A percentile compares a stretch with the other conserved stretches of the same genome.
These are phyloP conservation scores for Charina bottae DNA, from an alignment of 2,113 vertebrate genomes.

Conservation along the genomic window DNA sequence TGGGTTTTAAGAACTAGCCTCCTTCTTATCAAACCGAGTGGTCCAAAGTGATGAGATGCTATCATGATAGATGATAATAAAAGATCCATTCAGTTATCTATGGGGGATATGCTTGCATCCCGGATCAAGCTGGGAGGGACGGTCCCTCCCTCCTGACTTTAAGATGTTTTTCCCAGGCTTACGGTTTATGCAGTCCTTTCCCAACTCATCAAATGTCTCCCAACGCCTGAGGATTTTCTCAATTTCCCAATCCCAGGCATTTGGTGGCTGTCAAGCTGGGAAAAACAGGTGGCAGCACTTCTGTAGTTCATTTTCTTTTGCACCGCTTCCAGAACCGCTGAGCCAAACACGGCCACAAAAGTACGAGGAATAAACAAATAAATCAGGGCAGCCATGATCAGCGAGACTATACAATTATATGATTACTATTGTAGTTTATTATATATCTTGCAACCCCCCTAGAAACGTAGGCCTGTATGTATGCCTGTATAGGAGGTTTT, in stretches of 20 bases:
- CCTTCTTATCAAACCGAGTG: neutral
- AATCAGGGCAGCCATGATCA: neutral
- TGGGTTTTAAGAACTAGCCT: constrained; percentile 36
- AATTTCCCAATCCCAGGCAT: neutral
- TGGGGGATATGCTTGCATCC: neutral
- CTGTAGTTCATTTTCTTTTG: neutral
- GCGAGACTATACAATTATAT: neutral
- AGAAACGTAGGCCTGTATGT: neutral
- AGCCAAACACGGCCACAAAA: neutral
- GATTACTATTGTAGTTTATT: neutral
- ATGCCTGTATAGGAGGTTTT: neutral
- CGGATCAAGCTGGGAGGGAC: neutral
- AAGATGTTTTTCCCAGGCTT: neutral
- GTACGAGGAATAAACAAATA: neutral
- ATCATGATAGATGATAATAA: neutral
- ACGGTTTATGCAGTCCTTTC: neutral
- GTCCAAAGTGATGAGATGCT: neutral
- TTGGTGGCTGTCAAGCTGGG: neutral
- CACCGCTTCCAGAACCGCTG: neutral
- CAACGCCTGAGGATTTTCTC: neutral
- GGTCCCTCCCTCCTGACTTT: neutral
- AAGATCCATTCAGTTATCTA: neutral
- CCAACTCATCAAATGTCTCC: neutral
- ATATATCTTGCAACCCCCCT: neutral
- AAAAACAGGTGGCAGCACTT: neutral